phyloP scores from a whole-genome alignment of 1,140 invertebrate genomes.

The Schlechtendalia chinensis region DNA sequence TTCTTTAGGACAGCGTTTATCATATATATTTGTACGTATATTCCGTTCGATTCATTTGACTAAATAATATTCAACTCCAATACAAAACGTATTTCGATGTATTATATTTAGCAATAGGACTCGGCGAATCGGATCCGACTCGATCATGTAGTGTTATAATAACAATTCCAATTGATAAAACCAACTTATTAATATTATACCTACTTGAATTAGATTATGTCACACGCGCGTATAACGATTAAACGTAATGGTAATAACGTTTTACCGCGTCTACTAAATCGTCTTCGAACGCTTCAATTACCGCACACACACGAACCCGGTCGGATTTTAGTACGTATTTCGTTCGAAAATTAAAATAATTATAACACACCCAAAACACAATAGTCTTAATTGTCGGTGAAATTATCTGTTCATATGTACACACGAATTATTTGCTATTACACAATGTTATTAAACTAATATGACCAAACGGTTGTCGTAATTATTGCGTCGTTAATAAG shows the following conservation, averaged over 20 bases:
- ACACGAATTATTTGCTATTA: neutral
- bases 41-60: too few species aligned
- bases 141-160: too few species aligned
- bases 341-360: slow-evolving; percentile 9
- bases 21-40: too few species aligned
- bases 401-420: neutral
- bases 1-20: too few species aligned
- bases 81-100: too few species aligned
- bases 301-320: too few species aligned
- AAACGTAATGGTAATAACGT: neutral
- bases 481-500: neutral
- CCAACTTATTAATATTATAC: too few species aligned
- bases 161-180: neutral
- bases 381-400: neutral
- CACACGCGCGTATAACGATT: neutral
- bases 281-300: neutral
- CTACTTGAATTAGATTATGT: neutral
- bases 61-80: too few species aligned
- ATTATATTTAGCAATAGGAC: too few species aligned
- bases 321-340: neutral
- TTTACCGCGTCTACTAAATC: neutral
- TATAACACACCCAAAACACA: neutral
- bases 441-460: neutral
- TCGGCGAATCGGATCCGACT: too few species aligned
- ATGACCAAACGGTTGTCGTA: neutral